Evolutionary conservation across 2,797 vertebrate species (phyloP).

Genomic region (Sylvilagus floridanus): DNA sequence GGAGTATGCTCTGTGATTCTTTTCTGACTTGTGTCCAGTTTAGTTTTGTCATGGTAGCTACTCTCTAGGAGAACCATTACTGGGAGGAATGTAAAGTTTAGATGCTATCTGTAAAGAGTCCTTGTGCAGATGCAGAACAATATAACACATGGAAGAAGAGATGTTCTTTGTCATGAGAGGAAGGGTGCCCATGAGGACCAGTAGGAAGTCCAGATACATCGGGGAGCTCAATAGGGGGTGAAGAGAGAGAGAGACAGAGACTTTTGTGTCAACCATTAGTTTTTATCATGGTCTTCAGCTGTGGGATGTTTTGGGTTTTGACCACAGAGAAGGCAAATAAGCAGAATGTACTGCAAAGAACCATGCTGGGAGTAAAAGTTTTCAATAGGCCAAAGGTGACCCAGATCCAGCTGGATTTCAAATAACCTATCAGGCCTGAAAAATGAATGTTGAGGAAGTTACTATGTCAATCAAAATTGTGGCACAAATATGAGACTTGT

Average conservation of each 20-base stretch:
- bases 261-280: background rate
- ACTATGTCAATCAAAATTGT: background rate
- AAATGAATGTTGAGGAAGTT: background rate
- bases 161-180: background rate
- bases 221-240: rapidly evolving
- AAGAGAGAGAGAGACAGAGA: too few species aligned
- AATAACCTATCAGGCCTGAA: background rate
- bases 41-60: background rate
- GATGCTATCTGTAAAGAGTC: background rate
- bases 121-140: background rate
- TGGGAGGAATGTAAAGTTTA: background rate
- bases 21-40: background rate
- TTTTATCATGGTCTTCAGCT: background rate
- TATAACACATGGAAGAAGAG: background rate
- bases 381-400: background rate
- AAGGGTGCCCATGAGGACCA: background rate
- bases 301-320: background rate
- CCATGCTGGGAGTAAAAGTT: background rate
- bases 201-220: background rate
- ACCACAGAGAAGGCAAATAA: background rate
- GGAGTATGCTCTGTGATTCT: background rate
- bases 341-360: background rate
- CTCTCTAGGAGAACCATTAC: background rate
- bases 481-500: background rate
- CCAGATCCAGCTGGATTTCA: background rate